These are phyloP conservation scores for Coregonus suidteri DNA, from an alignment of 2,797 vertebrate genomes.

Conservation along the genomic window DNA sequence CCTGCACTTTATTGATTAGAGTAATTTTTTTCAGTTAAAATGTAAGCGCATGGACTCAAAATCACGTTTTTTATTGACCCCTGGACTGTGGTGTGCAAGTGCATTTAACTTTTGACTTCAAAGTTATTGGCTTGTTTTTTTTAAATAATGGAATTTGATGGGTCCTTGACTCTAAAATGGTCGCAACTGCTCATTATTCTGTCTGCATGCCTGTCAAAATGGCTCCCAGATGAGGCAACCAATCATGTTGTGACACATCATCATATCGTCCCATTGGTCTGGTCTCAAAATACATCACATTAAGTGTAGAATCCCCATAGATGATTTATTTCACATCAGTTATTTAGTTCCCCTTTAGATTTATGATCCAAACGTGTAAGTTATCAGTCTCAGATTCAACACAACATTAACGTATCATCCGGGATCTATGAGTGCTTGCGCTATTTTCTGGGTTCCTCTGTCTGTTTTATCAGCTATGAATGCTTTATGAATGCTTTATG, in stretches of 20 bases:
- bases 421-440: constrained; percentile 46
- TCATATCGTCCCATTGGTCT: not conserved
- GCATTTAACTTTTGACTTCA: not conserved
- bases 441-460: constrained; percentile 34
- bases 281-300: not conserved
- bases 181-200: constrained; percentile 15
- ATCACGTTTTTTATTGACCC: not conserved
- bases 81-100: not conserved
- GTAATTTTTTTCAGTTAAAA: not conserved
- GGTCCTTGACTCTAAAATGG: constrained; percentile 29
- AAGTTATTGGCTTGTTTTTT: not conserved
- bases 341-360: not conserved
- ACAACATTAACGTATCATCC: constrained; percentile 37
- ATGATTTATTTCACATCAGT: not conserved
- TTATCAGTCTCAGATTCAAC: constrained; percentile 14
- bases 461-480: no score
- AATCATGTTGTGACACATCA: constrained; percentile 24
- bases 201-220: constrained; percentile 43
- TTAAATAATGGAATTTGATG: constrained; percentile 1
- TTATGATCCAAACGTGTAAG: constrained; percentile 6
- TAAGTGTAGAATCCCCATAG: no score
- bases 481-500: not conserved
- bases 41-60: not conserved
- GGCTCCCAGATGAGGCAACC: constrained; percentile 57
- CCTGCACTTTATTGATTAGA: not conserved